These are phyloP conservation scores for Zaprionus lineosus DNA, from an alignment of 2,888 invertebrate species.

Conservation along the genomic window DNA sequence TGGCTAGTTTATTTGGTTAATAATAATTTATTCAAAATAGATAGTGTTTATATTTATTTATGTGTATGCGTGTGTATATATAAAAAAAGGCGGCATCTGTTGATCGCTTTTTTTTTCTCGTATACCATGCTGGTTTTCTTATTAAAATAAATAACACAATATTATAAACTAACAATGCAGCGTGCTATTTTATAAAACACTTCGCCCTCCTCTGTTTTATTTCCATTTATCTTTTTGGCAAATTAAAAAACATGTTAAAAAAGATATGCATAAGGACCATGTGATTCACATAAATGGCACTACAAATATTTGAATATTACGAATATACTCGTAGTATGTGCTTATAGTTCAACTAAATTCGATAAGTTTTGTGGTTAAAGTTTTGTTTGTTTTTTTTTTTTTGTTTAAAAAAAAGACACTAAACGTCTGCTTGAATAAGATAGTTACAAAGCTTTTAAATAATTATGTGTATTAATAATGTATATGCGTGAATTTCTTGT, in stretches of 20 bases:
- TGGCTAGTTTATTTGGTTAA: slow-evolving; percentile 76
- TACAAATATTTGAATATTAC: slow-evolving; percentile 34
- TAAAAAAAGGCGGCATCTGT: slow-evolving; percentile 60
- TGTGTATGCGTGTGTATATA: slow-evolving; percentile 33
- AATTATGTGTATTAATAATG: slow-evolving; percentile 26
- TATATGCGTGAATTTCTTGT: slow-evolving; percentile 48
- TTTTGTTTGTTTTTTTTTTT: too few relatives aligned
- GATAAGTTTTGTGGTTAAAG: slow-evolving; percentile 51
- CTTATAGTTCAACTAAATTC: slow-evolving; percentile 76
- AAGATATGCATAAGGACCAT: slow-evolving; percentile 70
- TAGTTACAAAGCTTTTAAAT: slow-evolving; percentile 65
- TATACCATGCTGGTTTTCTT: slow-evolving; percentile 67
- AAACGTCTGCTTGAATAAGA: slow-evolving; percentile 53
- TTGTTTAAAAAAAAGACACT: slow-evolving; percentile 62
- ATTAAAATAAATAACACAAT: slow-evolving; percentile 73
- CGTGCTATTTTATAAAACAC: slow-evolving; percentile 46
- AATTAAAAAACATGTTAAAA: slow-evolving; percentile 57
- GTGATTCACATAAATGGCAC: slow-evolving; percentile 64
- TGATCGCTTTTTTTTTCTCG: slow-evolving; percentile 36
- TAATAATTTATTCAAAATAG: slow-evolving; percentile 73
- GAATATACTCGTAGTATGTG: slow-evolving; percentile 52
- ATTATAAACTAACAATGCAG: slow-evolving; percentile 73
- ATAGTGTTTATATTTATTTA: slow-evolving; percentile 48
- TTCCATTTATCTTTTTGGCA: slow-evolving; percentile 49
- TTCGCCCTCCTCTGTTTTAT: slow-evolving; percentile 31